phyloP scores from a whole-genome alignment of 2,113 vertebrate species.

The Eurypyga helias region DNA sequence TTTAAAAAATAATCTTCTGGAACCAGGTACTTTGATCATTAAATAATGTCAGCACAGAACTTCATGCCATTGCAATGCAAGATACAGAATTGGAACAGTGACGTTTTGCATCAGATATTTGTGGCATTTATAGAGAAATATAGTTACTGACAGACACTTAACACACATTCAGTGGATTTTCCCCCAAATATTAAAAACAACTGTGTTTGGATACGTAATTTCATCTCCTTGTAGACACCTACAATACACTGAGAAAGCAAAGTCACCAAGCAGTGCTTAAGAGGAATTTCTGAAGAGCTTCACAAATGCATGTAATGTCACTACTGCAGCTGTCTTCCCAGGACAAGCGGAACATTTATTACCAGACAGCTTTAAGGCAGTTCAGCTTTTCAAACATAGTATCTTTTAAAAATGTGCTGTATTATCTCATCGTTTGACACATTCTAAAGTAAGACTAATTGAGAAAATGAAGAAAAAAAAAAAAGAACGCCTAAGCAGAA shows the following conservation, averaged over 20 bases:
- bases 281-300: neutral
- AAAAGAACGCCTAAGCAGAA: neutral
- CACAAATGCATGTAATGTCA: neutral
- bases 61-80: too few species aligned
- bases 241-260: neutral
- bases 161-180: neutral
- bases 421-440: neutral
- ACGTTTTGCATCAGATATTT: neutral
- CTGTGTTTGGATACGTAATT: neutral
- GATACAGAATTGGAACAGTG: too few species aligned
- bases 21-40: neutral
- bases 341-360: neutral
- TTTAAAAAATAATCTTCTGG: neutral
- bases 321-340: neutral
- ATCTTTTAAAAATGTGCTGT: neutral
- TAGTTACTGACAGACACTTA: neutral
- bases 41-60: neutral
- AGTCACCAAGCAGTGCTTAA: neutral
- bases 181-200: neutral
- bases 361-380: neutral
- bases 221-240: neutral
- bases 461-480: neutral
- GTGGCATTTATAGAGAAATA: neutral
- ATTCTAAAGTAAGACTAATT: neutral
- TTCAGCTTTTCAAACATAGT: neutral